Conservation (phyloP, 2,113 vertebrate genomes). For the Poeciliopsis prolifica region DNA sequence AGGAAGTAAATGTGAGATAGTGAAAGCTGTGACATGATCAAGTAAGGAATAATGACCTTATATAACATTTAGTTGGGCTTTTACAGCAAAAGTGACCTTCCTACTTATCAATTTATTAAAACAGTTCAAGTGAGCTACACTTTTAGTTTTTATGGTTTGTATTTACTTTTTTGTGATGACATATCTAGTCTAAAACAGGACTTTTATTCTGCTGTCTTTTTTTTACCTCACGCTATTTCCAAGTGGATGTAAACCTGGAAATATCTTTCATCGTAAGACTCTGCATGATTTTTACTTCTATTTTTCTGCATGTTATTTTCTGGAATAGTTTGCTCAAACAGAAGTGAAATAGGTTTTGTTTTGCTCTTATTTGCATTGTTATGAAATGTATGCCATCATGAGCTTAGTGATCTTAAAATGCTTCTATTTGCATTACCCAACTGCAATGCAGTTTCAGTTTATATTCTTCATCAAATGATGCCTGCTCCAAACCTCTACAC, state of each 20-base stretch:
- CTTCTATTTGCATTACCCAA: conserved; percentile 8
- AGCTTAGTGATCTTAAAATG: conserved; percentile 10
- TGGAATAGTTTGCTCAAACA: conserved; percentile 8
- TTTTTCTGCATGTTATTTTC: conserved; percentile 54
- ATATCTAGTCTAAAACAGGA: neutral
- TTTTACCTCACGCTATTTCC: conserved; percentile 46
- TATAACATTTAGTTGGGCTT: conserved; percentile 15
- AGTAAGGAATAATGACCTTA: conserved; percentile 21
- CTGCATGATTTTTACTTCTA: conserved; percentile 50
- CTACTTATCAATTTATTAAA: conserved; percentile 1
- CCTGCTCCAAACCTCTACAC: conserved; percentile 10
- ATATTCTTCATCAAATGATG: conserved; percentile 15
- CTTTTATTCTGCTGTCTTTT: conserved; percentile 28
- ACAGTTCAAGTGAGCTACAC: neutral
- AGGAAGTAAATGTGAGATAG: conserved; percentile 41
- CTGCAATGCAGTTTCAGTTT: conserved; percentile 12
- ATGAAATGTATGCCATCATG: conserved; percentile 3
- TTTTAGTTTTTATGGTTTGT: neutral
- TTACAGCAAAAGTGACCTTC: conserved; percentile 15
- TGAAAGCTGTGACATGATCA: conserved; percentile 60
- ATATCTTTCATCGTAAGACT: conserved; percentile 64
- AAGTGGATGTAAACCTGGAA: conserved; percentile 52
- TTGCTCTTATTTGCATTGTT: conserved; percentile 29
- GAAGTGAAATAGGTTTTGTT: conserved; percentile 4
- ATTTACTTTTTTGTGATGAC: conserved; percentile 4